Base-by-base conservation (phyloP, 2,888 invertebrate species). In the Trichopoda pennipes region DNA sequence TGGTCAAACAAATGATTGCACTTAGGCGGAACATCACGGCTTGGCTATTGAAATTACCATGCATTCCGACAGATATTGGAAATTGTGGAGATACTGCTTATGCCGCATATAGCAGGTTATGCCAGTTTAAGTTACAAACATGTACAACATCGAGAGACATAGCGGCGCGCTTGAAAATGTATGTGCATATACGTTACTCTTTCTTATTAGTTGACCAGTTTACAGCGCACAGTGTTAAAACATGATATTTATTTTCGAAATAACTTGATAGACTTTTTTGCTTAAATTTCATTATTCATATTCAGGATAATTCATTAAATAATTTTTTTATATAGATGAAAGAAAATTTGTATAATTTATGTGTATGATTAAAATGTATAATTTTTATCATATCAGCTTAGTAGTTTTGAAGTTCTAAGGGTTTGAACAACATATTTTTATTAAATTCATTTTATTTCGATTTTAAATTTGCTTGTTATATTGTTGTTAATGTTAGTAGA, bases 1-100 rank as follows among this genome's bases (percentile, higher is more conserved):
- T 85, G 86, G 86, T 84, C 86, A 86, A 86, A 87, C 87, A 87
- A 87, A 87, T 87, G 86, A 87, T 87, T 87, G 87, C 87, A 87
- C 87, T 87, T 87, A 87, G 85, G 68, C 83, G 73, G 80, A 80
- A 77, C 76, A 80, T 74, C 77, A 79, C 61, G 66, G 73, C 55
- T 60, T 38, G 68, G 35, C 53, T 79, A 84, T 73, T 80, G 74
- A 77, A 83, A 73, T 66, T 61, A 70, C 66, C 72, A 74, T 80
- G 56, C 75, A 63, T 60, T 72, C 75, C 77, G 49, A 32, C 23
- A 28, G 77, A 70, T 63, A 64, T 32, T 23, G 38, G 21, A 66
- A 42, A 49, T 49, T 56, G 55, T 55, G 42, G 12, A 44, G 14
- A 44, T 32, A 35, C 28, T 42, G 23, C 14, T 28, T 28, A 53